Base-by-base conservation (phyloP, 1,140 invertebrate genomes). In the Drosophila sucinea region DNA sequence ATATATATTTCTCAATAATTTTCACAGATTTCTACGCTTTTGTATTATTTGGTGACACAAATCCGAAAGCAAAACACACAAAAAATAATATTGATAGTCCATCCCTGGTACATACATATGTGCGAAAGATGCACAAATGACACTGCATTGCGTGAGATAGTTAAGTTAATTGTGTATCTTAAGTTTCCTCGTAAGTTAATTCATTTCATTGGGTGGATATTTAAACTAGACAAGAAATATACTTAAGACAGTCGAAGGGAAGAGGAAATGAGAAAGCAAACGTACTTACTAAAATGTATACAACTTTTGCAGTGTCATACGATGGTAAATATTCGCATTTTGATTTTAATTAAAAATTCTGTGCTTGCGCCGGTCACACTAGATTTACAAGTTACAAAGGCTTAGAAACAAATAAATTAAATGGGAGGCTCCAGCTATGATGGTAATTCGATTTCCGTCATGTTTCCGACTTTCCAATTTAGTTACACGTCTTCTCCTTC, bases 361-460 rank as follows among this genome's bases (percentile, higher is more conserved):
- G 6, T 10, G 23, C 7, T 51, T 3, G 1, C 7, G 6, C 8
- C 7, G 44, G 44, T 27, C 44, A 51, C 44, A 51, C 44, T 51
- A 3, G 2, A 51, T 51, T 51, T 51, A 51, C 44, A 6, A 51
- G 7, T 23, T 7, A 54, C 66, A 77, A 77, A 71, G 74, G 63
- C 72, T 51, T 27, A 10, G 23, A 51, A 51, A 51, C 44, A 73
- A 80, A 35, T 58, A 35, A 38, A 35, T 58, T 4, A 35, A 35
- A 91, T 91, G 90, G 87, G 69, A 67, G 90, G 72, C 62, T 77
- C 90, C 6, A 91, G 78, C 67, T 91, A 91, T 56, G 90, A 91
- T 83, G 90, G 90, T 90, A 71, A 70, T 44, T 17, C 8, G 0
- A 7, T 7, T 56, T 6, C 8, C 2, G 0, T 1, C 5, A 1